phyloP scores from a whole-genome alignment of 1,140 invertebrate genomes.

The Nephotettix cincticeps region DNA sequence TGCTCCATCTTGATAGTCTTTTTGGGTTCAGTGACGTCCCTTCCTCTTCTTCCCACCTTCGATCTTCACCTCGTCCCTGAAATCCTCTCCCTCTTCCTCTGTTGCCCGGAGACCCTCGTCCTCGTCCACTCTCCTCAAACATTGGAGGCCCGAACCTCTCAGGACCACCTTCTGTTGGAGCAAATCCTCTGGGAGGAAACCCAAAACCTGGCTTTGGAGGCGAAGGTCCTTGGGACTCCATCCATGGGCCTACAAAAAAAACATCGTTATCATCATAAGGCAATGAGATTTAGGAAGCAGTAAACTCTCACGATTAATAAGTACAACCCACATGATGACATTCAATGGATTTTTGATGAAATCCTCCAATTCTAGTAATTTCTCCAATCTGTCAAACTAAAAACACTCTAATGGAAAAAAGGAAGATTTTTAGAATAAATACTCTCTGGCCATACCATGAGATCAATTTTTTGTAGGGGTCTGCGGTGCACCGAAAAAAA shows the following conservation, averaged over 20 bases:
- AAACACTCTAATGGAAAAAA: no score
- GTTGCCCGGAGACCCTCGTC: not conserved
- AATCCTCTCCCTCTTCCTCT: conserved; percentile 43
- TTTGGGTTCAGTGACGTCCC: conserved; percentile 33
- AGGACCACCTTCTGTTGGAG: conserved; percentile 38
- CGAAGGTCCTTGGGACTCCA: conserved; percentile 41
- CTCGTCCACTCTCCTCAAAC: conserved; percentile 11
- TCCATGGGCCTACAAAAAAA: conserved; percentile 40
- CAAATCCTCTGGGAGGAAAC: conserved; percentile 42
- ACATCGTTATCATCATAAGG: no score
- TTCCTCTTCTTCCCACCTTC: conserved; percentile 40
- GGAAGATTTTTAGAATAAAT: no score
- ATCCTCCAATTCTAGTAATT: no score
- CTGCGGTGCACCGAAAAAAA: no score
- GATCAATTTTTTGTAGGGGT: no score
- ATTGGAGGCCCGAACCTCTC: conserved; percentile 31
- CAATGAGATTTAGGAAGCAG: no score
- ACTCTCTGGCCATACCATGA: no score
- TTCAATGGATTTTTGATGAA: no score
- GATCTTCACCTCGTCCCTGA: conserved; percentile 39
- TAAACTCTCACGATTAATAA: no score
- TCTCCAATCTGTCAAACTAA: no score
- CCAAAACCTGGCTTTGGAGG: conserved; percentile 45
- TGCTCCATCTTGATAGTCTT: conserved; percentile 46
- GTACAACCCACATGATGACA: no score